Base-by-base conservation (phyloP, 64 coral and sea anemone genomes). In the Stichodactyla helianthus region DNA sequence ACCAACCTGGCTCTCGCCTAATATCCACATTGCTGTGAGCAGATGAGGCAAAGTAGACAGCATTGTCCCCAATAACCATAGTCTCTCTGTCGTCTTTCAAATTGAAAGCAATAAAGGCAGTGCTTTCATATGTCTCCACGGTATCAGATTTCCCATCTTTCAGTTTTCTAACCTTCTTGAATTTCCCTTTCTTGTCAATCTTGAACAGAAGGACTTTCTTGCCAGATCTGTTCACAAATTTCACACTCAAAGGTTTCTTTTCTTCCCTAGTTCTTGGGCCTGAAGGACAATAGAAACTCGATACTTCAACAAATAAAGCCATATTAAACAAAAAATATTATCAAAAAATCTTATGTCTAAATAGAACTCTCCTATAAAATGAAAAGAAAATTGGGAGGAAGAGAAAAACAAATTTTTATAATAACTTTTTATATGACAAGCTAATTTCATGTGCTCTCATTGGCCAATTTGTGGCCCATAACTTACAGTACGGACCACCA, bases 151-250 rank as follows among this genome's bases (percentile, higher is more conserved):
- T 84, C 35, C 83, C 83, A 62, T 84, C 83, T 63, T 61, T 61
- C 55, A 84, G 7, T 15, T 61, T 84, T 18, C 83, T 28, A 84
- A 84, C 25, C 55, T 84, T 84, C 83, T 84, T 84, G 7, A 28
- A 28, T 35, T 23, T 22, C 20, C 83, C 83, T 60, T 84, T 84
- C 27, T 84, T 84, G 55, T 84, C 83, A 84, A 84, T 84, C 83
- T 84, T 57, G 13, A 60, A 84, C 51, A 84, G 54, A 0, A 84
- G 5, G 18, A 84, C 83, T 31, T 84, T 84, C 59, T 63, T 57
- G 4, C 83, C 83, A 84, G 83, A 84, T 58, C 83, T 55, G 55
- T 84, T 84, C 53, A 84, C 55, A 59, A 84, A 84, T 61, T 57
- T 84, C 16, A 84, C 55, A 14, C 12, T 84, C 53, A 84, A 6